Conservation (phyloP, 1,140 invertebrate genomes). For the Zaprionus lachaisei region DNA sequence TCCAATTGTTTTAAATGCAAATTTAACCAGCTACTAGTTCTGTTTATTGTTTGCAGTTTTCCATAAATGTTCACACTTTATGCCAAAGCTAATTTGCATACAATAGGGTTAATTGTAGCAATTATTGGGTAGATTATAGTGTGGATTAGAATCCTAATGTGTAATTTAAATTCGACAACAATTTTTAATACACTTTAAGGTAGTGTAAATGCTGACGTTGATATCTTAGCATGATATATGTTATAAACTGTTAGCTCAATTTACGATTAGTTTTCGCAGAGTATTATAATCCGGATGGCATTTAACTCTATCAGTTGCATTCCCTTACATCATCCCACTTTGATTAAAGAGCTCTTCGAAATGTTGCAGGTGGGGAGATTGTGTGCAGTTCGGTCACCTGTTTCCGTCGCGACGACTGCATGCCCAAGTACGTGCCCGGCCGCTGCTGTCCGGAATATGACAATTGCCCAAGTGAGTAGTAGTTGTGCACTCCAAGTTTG, state of each 20-base stretch:
- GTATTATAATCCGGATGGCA: neutral
- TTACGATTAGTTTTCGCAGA: too few relatives aligned
- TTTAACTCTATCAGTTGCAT: neutral
- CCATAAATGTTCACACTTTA: neutral
- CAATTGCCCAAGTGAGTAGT: slow-evolving; percentile 89
- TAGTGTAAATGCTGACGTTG: neutral
- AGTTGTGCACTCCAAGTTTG: neutral
- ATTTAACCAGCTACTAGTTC: neutral
- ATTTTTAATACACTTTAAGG: neutral
- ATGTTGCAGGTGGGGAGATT: slow-evolving; percentile 87
- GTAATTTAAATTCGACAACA: neutral
- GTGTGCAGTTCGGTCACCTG: slow-evolving; percentile 91
- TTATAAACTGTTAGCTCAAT: too few relatives aligned
- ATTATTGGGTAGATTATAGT: neutral
- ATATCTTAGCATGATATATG: neutral
- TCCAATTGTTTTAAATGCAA: neutral
- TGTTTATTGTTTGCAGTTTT: neutral
- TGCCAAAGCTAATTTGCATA: neutral
- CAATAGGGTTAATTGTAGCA: neutral
- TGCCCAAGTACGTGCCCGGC: slow-evolving; percentile 88
- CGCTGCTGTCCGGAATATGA: slow-evolving; percentile 92
- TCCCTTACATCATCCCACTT: slow-evolving; percentile 1
- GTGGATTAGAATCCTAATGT: neutral
- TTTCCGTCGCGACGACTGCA: slow-evolving; percentile 90
- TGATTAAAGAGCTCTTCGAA: neutral